These are phyloP conservation scores for Antennarius maculatus DNA, from an alignment of 2,797 vertebrate genomes.

Conservation along the genomic window DNA sequence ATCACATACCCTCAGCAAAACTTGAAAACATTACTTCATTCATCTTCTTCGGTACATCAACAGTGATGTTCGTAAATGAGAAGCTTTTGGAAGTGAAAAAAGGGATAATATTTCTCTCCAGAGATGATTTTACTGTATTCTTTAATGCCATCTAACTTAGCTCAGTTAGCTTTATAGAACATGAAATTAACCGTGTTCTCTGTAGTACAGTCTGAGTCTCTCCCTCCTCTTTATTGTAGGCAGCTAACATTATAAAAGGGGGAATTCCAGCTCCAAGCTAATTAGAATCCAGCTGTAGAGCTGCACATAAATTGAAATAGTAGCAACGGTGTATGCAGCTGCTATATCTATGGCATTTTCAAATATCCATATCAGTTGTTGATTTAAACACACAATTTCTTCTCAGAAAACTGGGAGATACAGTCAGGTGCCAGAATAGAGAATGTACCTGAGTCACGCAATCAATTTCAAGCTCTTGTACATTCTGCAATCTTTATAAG, in stretches of 20 bases:
- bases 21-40: too few species aligned
- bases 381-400: constrained; percentile 39
- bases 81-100: constrained; percentile 26
- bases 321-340: constrained; percentile 48
- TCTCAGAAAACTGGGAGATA: constrained; percentile 39
- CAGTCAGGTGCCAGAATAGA: constrained; percentile 39
- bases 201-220: constrained; percentile 25
- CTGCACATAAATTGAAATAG: constrained; percentile 51
- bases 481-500: constrained; percentile 48
- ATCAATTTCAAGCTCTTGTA: constrained; percentile 54
- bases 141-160: constrained; percentile 37
- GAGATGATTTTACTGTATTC: constrained; percentile 31
- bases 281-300: constrained; percentile 58
- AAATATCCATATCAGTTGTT: constrained; percentile 35
- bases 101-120: constrained; percentile 17
- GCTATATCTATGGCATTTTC: constrained; percentile 40
- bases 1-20: too few species aligned
- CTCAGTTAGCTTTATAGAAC: constrained; percentile 31
- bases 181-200: constrained; percentile 51
- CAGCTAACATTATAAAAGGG: constrained; percentile 43
- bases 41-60: constrained; percentile 10
- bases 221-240: constrained; percentile 46
- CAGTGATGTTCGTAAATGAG: constrained; percentile 18
- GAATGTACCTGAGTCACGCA: constrained; percentile 56
- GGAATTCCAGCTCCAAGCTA: constrained; percentile 65